These are phyloP conservation scores for Lucilia cuprina DNA, from an alignment of 1,140 invertebrate species.

Conservation along the genomic window DNA sequence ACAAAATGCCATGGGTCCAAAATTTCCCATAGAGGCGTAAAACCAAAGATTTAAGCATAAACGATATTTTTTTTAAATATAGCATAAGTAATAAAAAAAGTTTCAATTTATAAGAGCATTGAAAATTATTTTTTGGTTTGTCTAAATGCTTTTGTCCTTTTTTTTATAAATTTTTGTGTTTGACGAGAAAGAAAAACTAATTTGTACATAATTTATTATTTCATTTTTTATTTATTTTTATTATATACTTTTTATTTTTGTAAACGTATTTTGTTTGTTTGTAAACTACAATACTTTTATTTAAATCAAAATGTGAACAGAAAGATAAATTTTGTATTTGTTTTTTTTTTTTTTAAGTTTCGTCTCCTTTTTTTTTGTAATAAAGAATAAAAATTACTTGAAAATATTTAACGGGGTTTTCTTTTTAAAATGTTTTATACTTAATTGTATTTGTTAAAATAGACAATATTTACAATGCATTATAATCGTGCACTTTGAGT, in stretches of 20 bases:
- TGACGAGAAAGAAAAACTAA: not conserved
- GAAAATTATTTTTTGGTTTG: not conserved
- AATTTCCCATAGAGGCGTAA: conserved; percentile 42
- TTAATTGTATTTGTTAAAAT: not conserved
- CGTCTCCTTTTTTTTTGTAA: conserved; percentile 13
- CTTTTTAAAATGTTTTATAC: conserved; percentile 3
- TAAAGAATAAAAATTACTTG: not conserved
- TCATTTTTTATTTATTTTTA: not conserved
- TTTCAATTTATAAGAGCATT: not conserved
- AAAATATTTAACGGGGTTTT: not conserved
- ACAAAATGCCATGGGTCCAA: conserved; percentile 42
- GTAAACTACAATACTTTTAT: conserved; percentile 22
- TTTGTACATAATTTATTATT: not conserved
- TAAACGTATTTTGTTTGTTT: conserved; percentile 29
- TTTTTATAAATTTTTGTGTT: not conserved
- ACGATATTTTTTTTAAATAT: not conserved
- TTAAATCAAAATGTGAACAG: not conserved
- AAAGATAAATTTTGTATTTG: not conserved
- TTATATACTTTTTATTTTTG: conserved; percentile 5
- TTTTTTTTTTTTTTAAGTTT: conserved; percentile 14
- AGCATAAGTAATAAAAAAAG: not conserved
- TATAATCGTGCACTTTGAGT: not conserved
- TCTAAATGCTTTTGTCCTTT: too few species aligned
- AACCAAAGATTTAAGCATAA: too few species aligned
- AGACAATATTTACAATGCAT: not conserved